These are phyloP conservation scores for Bubo blakistoni DNA, from an alignment of 2,113 vertebrate genomes.

Conservation along the genomic window DNA sequence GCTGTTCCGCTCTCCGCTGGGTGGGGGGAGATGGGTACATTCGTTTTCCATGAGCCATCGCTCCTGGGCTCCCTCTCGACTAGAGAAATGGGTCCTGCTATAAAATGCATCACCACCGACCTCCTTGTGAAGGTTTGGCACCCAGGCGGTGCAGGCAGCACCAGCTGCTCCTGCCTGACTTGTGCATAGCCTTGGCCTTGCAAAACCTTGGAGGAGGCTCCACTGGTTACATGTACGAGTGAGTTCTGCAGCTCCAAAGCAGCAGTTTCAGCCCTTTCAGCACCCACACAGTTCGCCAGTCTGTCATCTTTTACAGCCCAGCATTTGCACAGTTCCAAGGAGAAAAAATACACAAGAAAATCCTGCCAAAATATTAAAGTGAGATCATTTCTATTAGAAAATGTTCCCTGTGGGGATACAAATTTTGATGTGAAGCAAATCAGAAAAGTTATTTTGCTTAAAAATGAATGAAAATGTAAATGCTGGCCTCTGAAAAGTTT, in stretches of 20 bases:
- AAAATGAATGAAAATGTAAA: background rate
- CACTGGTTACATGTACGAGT: background rate
- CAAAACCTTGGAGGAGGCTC: background rate
- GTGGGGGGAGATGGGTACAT: background rate
- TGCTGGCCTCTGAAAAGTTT: background rate
- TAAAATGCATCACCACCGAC: background rate
- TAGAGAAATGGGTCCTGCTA: background rate
- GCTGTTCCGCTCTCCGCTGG: slow-evolving; percentile 3
- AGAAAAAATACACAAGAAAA: background rate
- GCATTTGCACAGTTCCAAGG: background rate
- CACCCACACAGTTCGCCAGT: background rate
- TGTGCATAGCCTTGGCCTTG: background rate
- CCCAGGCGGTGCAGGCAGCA: background rate
- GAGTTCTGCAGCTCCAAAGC: background rate
- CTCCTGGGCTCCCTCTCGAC: background rate
- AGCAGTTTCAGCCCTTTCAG: background rate
- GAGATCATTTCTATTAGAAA: slow-evolving; percentile 15
- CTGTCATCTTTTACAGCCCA: background rate
- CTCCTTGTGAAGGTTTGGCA: background rate
- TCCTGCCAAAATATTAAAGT: slow-evolving; percentile 13
- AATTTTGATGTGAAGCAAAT: background rate
- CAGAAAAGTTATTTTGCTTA: background rate
- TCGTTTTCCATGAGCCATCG: fast-evolving
- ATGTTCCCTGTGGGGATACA: background rate
- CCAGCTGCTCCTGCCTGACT: background rate